Evolutionary conservation across 2,113 vertebrate species (phyloP).

Genomic region (Oenanthe melanoleuca): DNA sequence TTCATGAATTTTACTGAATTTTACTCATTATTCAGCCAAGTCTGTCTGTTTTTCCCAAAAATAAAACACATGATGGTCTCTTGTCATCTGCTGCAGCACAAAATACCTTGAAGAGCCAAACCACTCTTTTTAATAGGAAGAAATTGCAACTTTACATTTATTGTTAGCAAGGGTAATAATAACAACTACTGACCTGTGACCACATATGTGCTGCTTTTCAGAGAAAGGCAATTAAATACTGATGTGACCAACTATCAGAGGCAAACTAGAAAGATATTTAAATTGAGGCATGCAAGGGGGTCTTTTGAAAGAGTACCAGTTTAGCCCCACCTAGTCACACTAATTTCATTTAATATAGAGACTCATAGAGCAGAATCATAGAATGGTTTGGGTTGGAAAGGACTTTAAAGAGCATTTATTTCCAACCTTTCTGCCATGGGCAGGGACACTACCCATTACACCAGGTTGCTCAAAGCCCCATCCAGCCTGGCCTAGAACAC

Average conservation of each 20-base stretch:
- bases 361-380: neutral
- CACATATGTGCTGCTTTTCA: rapidly evolving
- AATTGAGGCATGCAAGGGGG: neutral
- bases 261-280: neutral
- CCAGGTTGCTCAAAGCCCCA: neutral
- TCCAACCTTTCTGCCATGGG: neutral
- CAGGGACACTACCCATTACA: neutral
- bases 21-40: neutral
- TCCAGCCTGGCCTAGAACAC: neutral
- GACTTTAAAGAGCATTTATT: neutral
- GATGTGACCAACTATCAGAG: neutral
- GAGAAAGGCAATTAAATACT: neutral
- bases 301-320: neutral
- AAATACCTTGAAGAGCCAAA: neutral
- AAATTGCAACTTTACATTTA: neutral
- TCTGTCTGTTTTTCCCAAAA: neutral
- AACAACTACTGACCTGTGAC: neutral
- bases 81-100: neutral
- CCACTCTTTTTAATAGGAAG: neutral
- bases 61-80: neutral
- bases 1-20: neutral
- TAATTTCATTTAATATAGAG: neutral
- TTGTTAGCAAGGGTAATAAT: neutral
- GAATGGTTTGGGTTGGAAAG: neutral
- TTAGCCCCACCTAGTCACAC: neutral